Evolutionary conservation across 2,797 vertebrate genomes (phyloP).

Genomic region (Pseudochirops corinnae): DNA sequence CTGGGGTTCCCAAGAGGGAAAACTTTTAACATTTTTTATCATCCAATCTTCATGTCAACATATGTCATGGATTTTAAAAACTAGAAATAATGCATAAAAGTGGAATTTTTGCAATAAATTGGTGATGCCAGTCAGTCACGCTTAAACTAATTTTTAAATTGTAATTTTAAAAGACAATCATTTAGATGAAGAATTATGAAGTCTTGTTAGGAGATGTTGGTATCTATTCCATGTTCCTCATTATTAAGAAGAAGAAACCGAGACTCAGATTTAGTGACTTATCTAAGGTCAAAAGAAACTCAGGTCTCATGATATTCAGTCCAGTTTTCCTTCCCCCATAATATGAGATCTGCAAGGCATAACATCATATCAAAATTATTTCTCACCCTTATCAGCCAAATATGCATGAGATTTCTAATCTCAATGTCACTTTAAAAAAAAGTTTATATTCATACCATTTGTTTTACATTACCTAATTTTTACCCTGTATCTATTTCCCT

Average conservation of each 20-base stretch:
- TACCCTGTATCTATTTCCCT: neutral
- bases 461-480: neutral
- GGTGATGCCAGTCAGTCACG: conserved; percentile 11
- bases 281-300: neutral
- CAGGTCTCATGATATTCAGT: neutral
- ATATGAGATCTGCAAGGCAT: neutral
- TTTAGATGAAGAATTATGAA: neutral
- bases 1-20: conserved; percentile 40
- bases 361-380: neutral
- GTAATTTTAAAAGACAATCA: conserved; percentile 36
- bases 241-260: neutral
- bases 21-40: neutral
- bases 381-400: neutral
- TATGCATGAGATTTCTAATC: neutral
- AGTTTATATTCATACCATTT: neutral
- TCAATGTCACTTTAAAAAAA: neutral
- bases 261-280: neutral
- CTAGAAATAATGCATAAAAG: neutral
- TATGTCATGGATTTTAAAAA: neutral
- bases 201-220: conserved; percentile 48
- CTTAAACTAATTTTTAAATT: conserved; percentile 37
- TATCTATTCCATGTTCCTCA: conserved; percentile 42
- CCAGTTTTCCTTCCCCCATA: neutral
- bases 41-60: conserved; percentile 29
- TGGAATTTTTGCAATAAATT: neutral